phyloP scores from a whole-genome alignment of 2,797 vertebrate species.

The Sebastes alutus region DNA sequence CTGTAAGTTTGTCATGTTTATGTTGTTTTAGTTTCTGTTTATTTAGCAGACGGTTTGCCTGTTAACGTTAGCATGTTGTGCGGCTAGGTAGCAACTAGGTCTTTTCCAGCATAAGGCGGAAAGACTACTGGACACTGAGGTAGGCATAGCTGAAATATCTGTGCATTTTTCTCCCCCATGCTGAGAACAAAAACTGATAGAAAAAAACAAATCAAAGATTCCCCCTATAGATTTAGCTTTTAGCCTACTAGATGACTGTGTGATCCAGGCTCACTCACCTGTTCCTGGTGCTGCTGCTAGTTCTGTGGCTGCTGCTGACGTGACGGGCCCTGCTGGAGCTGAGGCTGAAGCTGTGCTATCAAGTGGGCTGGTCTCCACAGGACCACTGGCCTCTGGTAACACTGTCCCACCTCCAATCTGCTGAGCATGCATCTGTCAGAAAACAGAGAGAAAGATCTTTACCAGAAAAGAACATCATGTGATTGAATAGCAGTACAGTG shows the following conservation, averaged over 20 bases:
- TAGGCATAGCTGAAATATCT: background rate
- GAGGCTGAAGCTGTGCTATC: background rate
- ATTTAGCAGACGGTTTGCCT: no score
- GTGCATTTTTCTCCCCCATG: background rate
- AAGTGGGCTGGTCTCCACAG: background rate
- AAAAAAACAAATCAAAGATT: background rate
- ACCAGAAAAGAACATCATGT: background rate
- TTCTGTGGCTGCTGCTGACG: conserved; percentile 1
- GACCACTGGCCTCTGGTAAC: conserved; percentile 1
- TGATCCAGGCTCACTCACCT: conserved; percentile 40
- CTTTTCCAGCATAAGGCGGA: background rate
- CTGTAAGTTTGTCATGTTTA: no score
- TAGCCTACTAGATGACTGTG: background rate
- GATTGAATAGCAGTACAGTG: background rate
- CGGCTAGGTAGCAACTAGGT: background rate
- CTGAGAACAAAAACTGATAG: background rate
- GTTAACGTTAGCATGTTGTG: no score
- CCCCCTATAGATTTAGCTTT: background rate
- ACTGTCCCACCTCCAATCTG: conserved; percentile 37
- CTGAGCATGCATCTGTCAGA: conserved; percentile 73
- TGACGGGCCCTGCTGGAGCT: background rate
- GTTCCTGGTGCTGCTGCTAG: conserved; percentile 4
- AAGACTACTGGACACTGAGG: background rate
- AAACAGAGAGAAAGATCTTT: background rate
- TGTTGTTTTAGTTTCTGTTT: no score